Evolutionary conservation across 1,140 invertebrate species (phyloP).

Genomic region (Pteromalus puparum): DNA sequence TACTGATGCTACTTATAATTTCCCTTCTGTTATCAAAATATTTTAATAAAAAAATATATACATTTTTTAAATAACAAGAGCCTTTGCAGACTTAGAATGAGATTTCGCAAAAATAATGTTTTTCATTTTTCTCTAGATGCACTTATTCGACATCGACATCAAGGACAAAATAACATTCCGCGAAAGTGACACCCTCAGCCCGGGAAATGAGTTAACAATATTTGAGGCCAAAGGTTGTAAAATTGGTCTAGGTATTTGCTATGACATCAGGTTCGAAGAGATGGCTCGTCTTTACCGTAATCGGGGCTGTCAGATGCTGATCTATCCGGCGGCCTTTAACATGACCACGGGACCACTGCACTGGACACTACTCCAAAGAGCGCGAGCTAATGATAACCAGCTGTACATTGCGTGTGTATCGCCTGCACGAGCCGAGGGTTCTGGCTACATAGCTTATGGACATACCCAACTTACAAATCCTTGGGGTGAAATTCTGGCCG

Average conservation of each 20-base stretch:
- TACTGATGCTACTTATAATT: too few species aligned
- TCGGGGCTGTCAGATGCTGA: slow-evolving; percentile 86
- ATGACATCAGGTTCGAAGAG: slow-evolving; percentile 95
- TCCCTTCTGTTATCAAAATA: neutral
- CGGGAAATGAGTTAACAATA: slow-evolving; percentile 85
- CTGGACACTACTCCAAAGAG: slow-evolving; percentile 90
- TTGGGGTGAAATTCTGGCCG: slow-evolving; percentile 88
- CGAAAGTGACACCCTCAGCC: slow-evolving; percentile 89
- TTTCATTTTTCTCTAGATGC: slow-evolving; percentile 79
- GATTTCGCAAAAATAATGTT: neutral
- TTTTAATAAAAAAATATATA: too few species aligned
- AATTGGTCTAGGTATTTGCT: slow-evolving; percentile 95
- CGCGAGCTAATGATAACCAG: slow-evolving; percentile 92
- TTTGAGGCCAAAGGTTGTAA: slow-evolving; percentile 86
- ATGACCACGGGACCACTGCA: slow-evolving; percentile 96
- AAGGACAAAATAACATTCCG: slow-evolving; percentile 94
- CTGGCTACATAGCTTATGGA: slow-evolving; percentile 92
- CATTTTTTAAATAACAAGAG: neutral
- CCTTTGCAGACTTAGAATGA: neutral
- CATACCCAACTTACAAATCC: slow-evolving; percentile 91
- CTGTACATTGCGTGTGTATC: slow-evolving; percentile 84
- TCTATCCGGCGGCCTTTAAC: slow-evolving; percentile 97
- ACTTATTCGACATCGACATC: slow-evolving; percentile 97
- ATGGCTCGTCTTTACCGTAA: slow-evolving; percentile 90
- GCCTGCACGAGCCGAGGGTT: slow-evolving; percentile 83